Evolutionary conservation across 1,140 invertebrate genomes (phyloP), one percentile per base, ranked within the genome.

Genomic region (Tribolium castaneum): DNA sequence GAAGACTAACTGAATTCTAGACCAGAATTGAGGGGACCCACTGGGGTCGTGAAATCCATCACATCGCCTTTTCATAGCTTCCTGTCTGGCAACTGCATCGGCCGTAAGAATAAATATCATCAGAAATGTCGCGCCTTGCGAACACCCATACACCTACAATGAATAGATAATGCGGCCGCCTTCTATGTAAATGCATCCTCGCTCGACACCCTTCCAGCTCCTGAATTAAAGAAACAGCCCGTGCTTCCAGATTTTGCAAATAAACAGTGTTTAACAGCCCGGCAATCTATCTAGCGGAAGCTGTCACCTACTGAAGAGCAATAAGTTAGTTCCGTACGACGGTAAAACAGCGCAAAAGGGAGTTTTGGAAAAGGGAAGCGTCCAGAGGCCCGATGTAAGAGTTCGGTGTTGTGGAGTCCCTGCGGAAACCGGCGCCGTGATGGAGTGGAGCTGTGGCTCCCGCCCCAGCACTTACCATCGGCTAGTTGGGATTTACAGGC

Each of bases 11-110:
- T 84, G 83, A 85, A 85, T 84, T 84, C 81, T 78, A 78, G 80
- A 76, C 79, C 77, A 75, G 81, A 83, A 85, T 85, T 84, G 82
- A 85, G 80, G 80, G 81, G 80, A 85, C 84, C 84, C 83, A 74
- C 80, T 74, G 84, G 84, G 78, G 80, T 82, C 81, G 80, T 85
- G 83, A 85, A 85, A 85, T 84, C 83, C 83, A 84, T 84, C 83
- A 85, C 82, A 84, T 83, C 80, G 84, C 62, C 74, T 83, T 83
- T 84, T 85, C 83, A 83, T 82, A 80, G 82, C 83, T 13, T 76
- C 56, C 66, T 77, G 78, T 76, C 78, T 56, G 75, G 52, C 66
- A 25, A 66, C 75, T 70, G 39, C 49, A 66, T 54, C 75, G 51
- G 75, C 71, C 75, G 76, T 72, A 75, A 79, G 78, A 83, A 82